phyloP scores from a whole-genome alignment of 1,140 invertebrate species.

The Drosophila lini region DNA sequence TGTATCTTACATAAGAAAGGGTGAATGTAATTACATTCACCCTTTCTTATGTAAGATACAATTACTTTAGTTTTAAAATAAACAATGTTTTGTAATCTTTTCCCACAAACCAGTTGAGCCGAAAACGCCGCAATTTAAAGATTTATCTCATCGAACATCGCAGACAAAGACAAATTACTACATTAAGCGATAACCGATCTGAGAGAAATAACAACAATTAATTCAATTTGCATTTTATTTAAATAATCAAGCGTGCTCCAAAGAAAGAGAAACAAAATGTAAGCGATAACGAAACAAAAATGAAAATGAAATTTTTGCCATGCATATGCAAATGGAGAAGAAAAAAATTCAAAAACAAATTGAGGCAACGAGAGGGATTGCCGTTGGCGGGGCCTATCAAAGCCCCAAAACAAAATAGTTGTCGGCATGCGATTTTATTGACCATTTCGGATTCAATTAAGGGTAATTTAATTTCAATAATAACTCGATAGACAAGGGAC shows the following conservation, averaged over 20 bases:
- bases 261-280: constrained; percentile 14
- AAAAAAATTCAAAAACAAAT: constrained; percentile 27
- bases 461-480: constrained; percentile 84
- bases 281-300: constrained; percentile 35
- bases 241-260: constrained; percentile 55
- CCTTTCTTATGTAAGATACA: no score
- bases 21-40: no score
- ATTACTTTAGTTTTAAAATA: not conserved
- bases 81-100: not conserved
- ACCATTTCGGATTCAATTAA: constrained; percentile 84
- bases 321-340: constrained; percentile 61
- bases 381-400: constrained; percentile 54
- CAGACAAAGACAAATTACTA: constrained; percentile 77
- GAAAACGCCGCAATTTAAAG: constrained; percentile 41
- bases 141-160: constrained; percentile 43
- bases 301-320: constrained; percentile 60
- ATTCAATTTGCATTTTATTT: constrained; percentile 76
- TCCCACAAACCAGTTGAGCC: constrained; percentile 16
- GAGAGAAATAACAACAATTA: constrained; percentile 76
- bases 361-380: constrained; percentile 26
- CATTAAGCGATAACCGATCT: constrained; percentile 75
- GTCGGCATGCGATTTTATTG: constrained; percentile 83
- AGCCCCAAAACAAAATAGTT: constrained; percentile 66
- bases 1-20: no score
- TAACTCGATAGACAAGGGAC: constrained; percentile 69